A percentile compares a stretch with the other conserved stretches of the same genome.
phyloP scores from a whole-genome alignment of 2,888 invertebrate genomes.

The Psylliodes chrysocephalus region DNA sequence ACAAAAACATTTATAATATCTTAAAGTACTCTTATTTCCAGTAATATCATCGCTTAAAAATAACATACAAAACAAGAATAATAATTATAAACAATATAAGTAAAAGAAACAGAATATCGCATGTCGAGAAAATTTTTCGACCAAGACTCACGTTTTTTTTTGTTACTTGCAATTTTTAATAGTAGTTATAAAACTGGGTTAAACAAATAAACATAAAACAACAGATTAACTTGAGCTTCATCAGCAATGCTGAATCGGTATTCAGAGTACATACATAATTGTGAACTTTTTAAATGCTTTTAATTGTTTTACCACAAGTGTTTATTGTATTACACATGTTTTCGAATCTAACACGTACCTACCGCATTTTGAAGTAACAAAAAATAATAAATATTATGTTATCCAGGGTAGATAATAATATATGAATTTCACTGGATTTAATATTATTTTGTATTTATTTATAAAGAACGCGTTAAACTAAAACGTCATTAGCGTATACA shows the following conservation, averaged over 20 bases:
- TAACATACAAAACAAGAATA: neutral
- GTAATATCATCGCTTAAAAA: constrained; percentile 2
- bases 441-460: no score
- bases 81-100: neutral
- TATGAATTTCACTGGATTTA: no score
- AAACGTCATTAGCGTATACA: no score
- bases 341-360: neutral
- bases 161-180: constrained; percentile 6
- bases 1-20: neutral
- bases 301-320: neutral
- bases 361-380: no score
- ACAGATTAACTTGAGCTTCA: constrained; percentile 28
- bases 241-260: constrained; percentile 42
- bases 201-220: constrained; percentile 27
- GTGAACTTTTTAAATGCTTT: constrained; percentile 8
- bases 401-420: no score
- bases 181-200: constrained; percentile 19
- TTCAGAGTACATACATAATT: neutral
- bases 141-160: constrained; percentile 13
- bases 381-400: no score
- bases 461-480: no score
- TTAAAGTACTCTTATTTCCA: neutral
- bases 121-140: constrained; percentile 2
- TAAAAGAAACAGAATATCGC: constrained; percentile 7
- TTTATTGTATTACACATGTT: neutral